Base-by-base conservation (phyloP, 2,113 vertebrate species). In the Oryzias woworae region DNA sequence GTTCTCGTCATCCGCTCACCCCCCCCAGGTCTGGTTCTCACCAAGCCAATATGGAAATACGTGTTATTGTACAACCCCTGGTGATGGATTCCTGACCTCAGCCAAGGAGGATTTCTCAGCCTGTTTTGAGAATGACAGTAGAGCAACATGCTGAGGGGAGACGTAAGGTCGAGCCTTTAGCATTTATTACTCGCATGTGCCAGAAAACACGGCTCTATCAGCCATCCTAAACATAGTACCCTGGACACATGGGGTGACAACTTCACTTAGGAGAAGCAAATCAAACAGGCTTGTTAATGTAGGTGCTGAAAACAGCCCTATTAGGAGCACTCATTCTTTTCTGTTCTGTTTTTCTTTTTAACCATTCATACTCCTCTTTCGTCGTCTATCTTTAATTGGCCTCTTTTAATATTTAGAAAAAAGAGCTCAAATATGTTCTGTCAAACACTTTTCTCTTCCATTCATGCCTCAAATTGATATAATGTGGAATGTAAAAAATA, bases 181-280 rank as follows among this genome's bases (percentile, higher is more conserved):
- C 79, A 75, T 89, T 89, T 85, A 85, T 86, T 75, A 86, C 67
- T 53, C 20, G 53, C 41, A 49, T 2, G 67, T 78, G 87, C 89
- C 86, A 89, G 87, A 90, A 84, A 82, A 88, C 87, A 87, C 83
- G 86, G 58, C 75, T 83, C 75, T 82, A 82, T 86, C 73, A 69
- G 73, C 78, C 77, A 43, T 80, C 75, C 81, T 75, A 86, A 87
- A 88, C 83, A 82, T 73, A 85, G 85, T 75, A 12, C 20, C 10
- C 66, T 44, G 83, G 82, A 88, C 85, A 83, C 87, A 85, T 55
- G 78, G 87, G 71, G 75, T 77, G 82, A 87, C 83, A 77, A 69
- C 82, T 86, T 83, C 77, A 83, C 82, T 78, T 75, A 73, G 72
- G 83, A 75, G 74, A 58, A 48, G 69, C 72, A 82, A 85, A 78